Conservation (phyloP, 1,140 invertebrate genomes). For the Bombus waltoni region DNA sequence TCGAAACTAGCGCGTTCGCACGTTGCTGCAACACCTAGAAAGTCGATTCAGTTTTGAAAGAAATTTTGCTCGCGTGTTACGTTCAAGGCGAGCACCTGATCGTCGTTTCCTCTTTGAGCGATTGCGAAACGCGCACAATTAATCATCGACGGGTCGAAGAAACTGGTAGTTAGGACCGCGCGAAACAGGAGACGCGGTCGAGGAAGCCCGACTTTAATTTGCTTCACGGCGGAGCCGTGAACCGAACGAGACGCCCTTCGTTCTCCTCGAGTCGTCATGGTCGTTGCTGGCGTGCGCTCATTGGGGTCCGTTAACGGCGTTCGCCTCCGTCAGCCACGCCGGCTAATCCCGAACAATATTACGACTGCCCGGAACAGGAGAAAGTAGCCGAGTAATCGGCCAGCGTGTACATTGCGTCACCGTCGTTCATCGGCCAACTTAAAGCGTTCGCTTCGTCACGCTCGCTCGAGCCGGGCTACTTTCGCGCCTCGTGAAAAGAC, state of each 20-base stretch:
- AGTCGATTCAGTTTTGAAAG: no score
- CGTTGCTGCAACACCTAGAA: background rate
- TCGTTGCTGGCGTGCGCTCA: slow-evolving; percentile 19
- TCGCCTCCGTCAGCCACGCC: slow-evolving; percentile 45
- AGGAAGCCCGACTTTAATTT: slow-evolving; percentile 66
- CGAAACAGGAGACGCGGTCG: slow-evolving; percentile 64
- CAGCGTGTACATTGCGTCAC: slow-evolving; percentile 38
- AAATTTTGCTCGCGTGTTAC: background rate
- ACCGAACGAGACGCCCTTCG: slow-evolving; percentile 54
- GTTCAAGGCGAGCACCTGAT: background rate
- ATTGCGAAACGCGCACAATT: slow-evolving; percentile 49
- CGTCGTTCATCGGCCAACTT: slow-evolving; percentile 31
- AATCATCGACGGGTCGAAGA: slow-evolving; percentile 56
- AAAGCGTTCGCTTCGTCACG: slow-evolving; percentile 36
- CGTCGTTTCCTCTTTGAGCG: background rate
- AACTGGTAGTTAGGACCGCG: slow-evolving; percentile 33
- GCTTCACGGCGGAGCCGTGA: slow-evolving; percentile 39
- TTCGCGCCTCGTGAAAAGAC: slow-evolving; percentile 32
- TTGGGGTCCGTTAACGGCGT: slow-evolving; percentile 46
- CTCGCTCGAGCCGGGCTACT: slow-evolving; percentile 29
- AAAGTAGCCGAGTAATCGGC: slow-evolving; percentile 55
- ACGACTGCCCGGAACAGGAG: slow-evolving; percentile 49
- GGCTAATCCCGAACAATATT: slow-evolving; percentile 45
- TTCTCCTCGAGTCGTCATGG: slow-evolving; percentile 44
- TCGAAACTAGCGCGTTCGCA: background rate